These are phyloP conservation scores for Intellagama lesueurii DNA, from an alignment of 2,797 vertebrate species.

Conservation along the genomic window DNA sequence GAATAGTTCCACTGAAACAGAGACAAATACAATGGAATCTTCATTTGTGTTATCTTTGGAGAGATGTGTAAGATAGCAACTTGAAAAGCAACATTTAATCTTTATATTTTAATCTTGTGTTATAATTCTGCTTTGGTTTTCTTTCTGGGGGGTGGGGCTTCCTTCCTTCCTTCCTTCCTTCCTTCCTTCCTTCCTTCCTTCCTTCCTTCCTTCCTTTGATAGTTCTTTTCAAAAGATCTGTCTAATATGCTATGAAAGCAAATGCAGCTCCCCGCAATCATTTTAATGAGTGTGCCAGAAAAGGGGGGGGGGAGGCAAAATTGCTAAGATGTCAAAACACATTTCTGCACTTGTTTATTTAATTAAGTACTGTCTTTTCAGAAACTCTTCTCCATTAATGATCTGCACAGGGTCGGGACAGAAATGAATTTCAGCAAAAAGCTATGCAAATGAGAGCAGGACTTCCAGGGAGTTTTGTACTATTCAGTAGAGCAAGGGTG, in stretches of 20 bases:
- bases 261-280: neutral
- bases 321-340: neutral
- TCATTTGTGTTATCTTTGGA: conserved; percentile 2
- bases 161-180: neutral
- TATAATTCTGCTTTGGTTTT: neutral
- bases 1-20: neutral
- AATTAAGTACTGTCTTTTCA: conserved; percentile 22
- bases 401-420: neutral
- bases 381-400: neutral
- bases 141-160: too few species aligned
- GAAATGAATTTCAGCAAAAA: conserved; percentile 12
- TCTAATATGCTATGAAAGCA: neutral
- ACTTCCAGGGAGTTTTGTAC: neutral
- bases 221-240: neutral
- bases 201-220: neutral
- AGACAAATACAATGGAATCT: neutral
- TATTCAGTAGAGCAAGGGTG: neutral
- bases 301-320: neutral
- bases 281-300: conserved; percentile 28
- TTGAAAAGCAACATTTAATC: neutral
- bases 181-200: neutral
- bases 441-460: neutral
- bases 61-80: neutral
- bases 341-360: neutral
- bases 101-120: neutral